These are phyloP conservation scores for Idaea straminata DNA, from an alignment of 2,888 invertebrate species.

Conservation along the genomic window DNA sequence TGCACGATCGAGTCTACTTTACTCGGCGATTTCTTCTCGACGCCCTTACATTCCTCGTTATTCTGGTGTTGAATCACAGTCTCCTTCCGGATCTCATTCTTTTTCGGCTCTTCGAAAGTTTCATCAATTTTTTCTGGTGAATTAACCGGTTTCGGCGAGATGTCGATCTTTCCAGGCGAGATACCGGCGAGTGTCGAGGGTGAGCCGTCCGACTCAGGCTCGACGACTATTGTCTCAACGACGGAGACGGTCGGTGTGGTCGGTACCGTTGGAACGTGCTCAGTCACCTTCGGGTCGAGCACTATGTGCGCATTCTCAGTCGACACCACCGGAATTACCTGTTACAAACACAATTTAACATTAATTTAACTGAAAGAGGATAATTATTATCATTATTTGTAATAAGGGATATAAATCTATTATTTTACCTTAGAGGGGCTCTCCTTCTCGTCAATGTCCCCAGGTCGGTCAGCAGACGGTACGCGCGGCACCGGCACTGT, in stretches of 20 bases:
- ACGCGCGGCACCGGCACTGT: slow-evolving; percentile 48
- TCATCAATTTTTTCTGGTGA: slow-evolving; percentile 57
- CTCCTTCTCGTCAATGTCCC: slow-evolving; percentile 62
- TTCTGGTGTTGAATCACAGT: slow-evolving; percentile 72
- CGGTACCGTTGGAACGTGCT: slow-evolving; percentile 55
- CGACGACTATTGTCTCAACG: slow-evolving; percentile 69
- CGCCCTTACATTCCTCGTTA: slow-evolving; percentile 53
- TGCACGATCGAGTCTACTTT: slow-evolving; percentile 68
- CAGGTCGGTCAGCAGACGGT: slow-evolving; percentile 56
- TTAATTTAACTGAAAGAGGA: too few relatives aligned
- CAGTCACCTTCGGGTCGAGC: slow-evolving; percentile 62
- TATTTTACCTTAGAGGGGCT: slow-evolving; percentile 58
- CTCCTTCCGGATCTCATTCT: slow-evolving; percentile 65
- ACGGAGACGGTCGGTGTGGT: slow-evolving; percentile 60
- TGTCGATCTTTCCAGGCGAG: slow-evolving; percentile 60
- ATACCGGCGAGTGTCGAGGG: slow-evolving; percentile 46
- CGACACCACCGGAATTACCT: slow-evolving; percentile 59
- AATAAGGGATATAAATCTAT: too few relatives aligned
- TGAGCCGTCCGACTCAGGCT: slow-evolving; percentile 63
- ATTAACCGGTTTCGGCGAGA: slow-evolving; percentile 52
- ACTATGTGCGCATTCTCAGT: slow-evolving; percentile 70
- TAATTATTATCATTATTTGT: too few relatives aligned
- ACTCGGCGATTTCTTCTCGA: slow-evolving; percentile 64
- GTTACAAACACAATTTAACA: too few relatives aligned
- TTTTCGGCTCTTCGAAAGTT: slow-evolving; percentile 51